Conservation (phyloP, 1,140 invertebrate genomes). For the Camponotus floridanus region DNA sequence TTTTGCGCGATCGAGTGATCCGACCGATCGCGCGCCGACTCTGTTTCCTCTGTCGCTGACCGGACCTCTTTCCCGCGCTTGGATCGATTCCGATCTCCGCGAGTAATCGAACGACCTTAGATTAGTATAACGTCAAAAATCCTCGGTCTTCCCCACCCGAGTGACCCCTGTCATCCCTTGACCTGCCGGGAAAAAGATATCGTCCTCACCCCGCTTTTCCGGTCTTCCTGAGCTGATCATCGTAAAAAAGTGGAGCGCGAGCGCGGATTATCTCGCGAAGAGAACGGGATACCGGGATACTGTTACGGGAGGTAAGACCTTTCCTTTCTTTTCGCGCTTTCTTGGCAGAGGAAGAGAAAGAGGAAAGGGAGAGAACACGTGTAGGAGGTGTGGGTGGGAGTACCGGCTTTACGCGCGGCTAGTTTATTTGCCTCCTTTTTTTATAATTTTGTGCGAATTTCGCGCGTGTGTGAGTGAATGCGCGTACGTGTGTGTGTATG, state of each 20-base stretch:
- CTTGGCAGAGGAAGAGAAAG: background rate
- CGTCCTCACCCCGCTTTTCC: background rate
- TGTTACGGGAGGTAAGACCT: conserved; percentile 53
- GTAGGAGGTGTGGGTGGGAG: conserved; percentile 36
- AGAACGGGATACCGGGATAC: conserved; percentile 39
- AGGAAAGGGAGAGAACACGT: conserved; percentile 28
- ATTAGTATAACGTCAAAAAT: background rate
- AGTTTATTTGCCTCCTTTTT: conserved; percentile 22
- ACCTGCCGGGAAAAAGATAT: background rate
- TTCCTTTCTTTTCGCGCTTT: conserved; percentile 31
- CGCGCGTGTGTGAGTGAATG: background rate
- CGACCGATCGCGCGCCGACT: background rate
- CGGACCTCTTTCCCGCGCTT: background rate
- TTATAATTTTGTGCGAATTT: conserved; percentile 14
- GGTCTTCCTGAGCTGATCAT: background rate
- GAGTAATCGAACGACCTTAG: conserved; percentile 53
- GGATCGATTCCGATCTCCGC: conserved; percentile 26
- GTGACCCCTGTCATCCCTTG: background rate
- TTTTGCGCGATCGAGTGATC: conserved; percentile 14
- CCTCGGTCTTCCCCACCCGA: no score
- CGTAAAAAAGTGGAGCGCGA: conserved; percentile 1
- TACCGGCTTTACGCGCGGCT: background rate
- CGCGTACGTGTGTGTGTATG: background rate
- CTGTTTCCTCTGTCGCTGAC: background rate
- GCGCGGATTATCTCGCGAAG: conserved; percentile 27